Conservation (phyloP, 2,113 vertebrate species). For the Corythornis madagascariensis region DNA sequence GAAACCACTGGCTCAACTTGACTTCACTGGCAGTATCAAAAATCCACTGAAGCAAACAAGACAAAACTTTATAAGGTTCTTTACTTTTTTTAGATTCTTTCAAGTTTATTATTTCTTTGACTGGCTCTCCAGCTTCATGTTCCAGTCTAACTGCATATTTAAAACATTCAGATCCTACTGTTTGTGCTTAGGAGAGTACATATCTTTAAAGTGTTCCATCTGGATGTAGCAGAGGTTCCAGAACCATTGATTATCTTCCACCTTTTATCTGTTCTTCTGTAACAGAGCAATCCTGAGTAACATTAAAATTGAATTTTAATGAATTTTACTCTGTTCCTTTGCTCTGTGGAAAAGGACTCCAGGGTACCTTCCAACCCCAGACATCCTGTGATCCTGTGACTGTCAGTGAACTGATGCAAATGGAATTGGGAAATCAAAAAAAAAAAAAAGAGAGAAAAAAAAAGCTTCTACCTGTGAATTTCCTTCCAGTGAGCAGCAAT, state of each 20-base stretch:
- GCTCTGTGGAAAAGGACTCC: background rate
- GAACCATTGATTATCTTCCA: background rate
- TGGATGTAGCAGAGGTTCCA: background rate
- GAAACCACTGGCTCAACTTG: background rate
- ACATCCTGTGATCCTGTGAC: too few species aligned
- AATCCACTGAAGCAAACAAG: background rate
- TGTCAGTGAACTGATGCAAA: background rate
- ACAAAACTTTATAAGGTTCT: constrained; percentile 27
- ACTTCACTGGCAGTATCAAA: constrained; percentile 7
- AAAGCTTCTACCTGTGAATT: background rate
- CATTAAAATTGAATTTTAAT: background rate
- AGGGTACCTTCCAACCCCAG: too few species aligned
- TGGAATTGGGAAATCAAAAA: background rate
- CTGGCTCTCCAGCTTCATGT: constrained; percentile 13
- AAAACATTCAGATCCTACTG: constrained; percentile 37
- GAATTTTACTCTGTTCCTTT: background rate
- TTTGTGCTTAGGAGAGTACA: background rate
- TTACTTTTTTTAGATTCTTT: constrained; percentile 55
- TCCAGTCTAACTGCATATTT: constrained; percentile 38
- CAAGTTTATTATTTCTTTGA: constrained; percentile 53
- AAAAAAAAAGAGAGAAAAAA: background rate
- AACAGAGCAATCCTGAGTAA: background rate
- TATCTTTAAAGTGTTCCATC: background rate
- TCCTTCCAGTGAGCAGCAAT: background rate
- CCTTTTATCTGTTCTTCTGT: background rate